A percentile compares a stretch with the other conserved stretches of the same genome.
Evolutionary conservation across 1,140 invertebrate species (phyloP).

Genomic region (Papilio dardanus): DNA sequence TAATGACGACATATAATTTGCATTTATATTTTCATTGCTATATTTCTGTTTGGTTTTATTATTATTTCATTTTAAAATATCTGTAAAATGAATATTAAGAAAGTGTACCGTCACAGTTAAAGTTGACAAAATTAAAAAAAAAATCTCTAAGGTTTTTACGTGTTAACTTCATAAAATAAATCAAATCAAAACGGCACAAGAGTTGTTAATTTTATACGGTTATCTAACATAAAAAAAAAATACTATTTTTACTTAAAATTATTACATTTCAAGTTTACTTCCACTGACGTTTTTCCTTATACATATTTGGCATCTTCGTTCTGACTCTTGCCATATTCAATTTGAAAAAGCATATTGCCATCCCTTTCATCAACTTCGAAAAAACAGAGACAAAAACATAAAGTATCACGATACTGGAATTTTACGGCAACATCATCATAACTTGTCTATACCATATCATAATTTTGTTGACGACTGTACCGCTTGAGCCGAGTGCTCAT

Average conservation of each 20-base stretch:
- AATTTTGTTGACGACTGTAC: not conserved
- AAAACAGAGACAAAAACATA: not conserved
- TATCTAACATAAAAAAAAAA: no score
- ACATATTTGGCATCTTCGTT: no score
- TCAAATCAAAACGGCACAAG: no score
- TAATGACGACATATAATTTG: conserved; percentile 34
- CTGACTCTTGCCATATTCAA: no score
- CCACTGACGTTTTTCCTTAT: no score
- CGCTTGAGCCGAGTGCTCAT: conserved; percentile 41
- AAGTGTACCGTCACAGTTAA: not conserved
- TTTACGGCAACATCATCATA: not conserved
- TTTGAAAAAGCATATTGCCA: not conserved
- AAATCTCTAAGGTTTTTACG: no score
- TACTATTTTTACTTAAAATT: no score
- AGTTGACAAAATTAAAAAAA: not conserved
- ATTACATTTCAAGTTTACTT: no score
- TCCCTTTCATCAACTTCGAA: not conserved
- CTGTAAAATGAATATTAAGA: not conserved
- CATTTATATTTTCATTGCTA: conserved; percentile 21
- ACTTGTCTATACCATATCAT: not conserved
- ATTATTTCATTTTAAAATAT: not conserved
- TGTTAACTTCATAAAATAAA: no score
- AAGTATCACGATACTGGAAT: no score
- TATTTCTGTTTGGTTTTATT: not conserved
- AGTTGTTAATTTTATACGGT: no score